Evolutionary conservation across 2,113 vertebrate species (phyloP).

Genomic region (Apodemus sylvaticus): DNA sequence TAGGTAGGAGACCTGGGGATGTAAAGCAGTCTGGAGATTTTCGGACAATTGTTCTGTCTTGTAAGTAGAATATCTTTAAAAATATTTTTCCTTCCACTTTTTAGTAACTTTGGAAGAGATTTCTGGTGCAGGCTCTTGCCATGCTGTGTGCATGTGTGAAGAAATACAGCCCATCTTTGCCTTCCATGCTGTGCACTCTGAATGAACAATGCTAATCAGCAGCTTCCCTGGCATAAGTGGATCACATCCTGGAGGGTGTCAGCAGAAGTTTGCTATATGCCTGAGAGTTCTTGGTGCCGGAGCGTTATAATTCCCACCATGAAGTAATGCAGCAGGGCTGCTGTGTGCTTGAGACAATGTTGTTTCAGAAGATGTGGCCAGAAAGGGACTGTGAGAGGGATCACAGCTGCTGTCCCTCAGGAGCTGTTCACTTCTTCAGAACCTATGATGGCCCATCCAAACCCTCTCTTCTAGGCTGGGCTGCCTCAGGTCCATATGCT

Average conservation of each 20-base stretch:
- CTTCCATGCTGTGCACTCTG: neutral
- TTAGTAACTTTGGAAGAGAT: neutral
- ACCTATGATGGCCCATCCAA: neutral
- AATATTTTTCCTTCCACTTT: neutral
- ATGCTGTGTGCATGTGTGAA: neutral
- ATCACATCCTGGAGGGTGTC: neutral
- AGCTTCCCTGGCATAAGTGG: neutral
- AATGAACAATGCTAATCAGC: too few species aligned
- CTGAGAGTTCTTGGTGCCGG: neutral
- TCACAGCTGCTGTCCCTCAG: neutral
- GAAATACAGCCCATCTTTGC: neutral
- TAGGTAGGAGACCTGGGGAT: neutral
- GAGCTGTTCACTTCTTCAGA: neutral
- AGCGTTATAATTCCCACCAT: neutral
- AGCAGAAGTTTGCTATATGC: neutral
- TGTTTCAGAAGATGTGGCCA: neutral
- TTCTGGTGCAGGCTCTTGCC: neutral
- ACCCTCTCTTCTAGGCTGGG: neutral
- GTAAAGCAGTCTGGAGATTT: neutral
- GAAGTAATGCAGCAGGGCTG: neutral
- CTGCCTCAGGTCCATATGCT: neutral
- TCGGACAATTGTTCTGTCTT: neutral
- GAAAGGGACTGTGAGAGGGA: rapidly evolving
- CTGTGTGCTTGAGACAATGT: neutral
- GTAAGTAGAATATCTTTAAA: neutral